Conservation (phyloP, 1,140 invertebrate genomes). For the Drosophila punjabiensis region DNA sequence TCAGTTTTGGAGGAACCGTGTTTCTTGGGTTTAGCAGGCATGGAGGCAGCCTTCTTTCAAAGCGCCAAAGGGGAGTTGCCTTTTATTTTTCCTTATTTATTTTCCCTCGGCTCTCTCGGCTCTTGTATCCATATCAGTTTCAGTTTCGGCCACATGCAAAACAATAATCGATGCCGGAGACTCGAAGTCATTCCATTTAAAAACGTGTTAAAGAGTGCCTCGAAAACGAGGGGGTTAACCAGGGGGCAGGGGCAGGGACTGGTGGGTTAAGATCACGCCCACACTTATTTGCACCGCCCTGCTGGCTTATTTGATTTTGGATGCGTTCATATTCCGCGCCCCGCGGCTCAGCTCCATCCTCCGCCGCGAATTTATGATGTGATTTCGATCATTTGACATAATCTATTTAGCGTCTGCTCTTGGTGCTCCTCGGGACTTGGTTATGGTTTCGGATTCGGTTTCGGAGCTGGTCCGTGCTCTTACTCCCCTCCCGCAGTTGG, state of each 20-base stretch:
- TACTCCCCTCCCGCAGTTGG: constrained; percentile 35
- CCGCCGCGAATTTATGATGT: constrained; percentile 75
- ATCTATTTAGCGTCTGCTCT: constrained; percentile 79
- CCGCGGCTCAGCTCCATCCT: constrained; percentile 54
- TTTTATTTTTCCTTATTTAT: constrained; percentile 4
- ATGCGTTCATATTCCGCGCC: constrained; percentile 74
- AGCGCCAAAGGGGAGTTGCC: constrained; percentile 48
- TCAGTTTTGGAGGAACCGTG: constrained; percentile 42
- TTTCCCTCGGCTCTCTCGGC: neutral
- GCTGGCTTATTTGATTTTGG: constrained; percentile 82
- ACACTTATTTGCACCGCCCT: constrained; percentile 58
- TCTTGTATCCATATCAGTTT: constrained; percentile 48
- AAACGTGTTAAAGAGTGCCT: constrained; percentile 79
- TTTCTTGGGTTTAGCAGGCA: neutral
- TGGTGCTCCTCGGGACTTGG: neutral
- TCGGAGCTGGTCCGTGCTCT: neutral
- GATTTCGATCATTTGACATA: constrained; percentile 84
- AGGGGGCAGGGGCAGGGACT: neutral
- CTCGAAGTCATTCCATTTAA: constrained; percentile 66
- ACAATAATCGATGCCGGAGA: constrained; percentile 76
- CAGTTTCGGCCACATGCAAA: constrained; percentile 68
- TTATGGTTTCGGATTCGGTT: neutral
- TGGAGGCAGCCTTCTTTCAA: constrained; percentile 61
- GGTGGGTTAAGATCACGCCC: constrained; percentile 56
- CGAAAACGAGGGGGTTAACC: no score